Percentiles rank a stretch among this genome's conserved stretches.
Conservation (phyloP, 37 sponge, comb jelly and placozoan species). For the Agelas oroides region DNA sequence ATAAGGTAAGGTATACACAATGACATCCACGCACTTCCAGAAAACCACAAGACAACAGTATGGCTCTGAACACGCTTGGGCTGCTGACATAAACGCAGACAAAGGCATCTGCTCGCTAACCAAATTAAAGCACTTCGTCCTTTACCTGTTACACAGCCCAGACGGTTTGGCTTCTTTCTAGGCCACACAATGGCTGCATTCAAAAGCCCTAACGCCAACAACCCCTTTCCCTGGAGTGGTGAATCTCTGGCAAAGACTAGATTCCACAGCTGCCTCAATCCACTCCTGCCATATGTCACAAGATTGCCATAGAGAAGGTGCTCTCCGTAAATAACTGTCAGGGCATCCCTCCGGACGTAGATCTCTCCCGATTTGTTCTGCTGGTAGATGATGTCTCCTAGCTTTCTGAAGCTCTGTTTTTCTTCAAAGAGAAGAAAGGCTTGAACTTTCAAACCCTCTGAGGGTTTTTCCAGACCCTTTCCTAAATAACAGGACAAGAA, state of each 20-base stretch:
- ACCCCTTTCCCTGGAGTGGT: conserved; percentile 36
- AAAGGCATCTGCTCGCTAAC: neutral
- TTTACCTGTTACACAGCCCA: conserved; percentile 35
- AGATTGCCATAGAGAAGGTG: conserved; percentile 56
- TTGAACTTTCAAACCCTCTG: conserved; percentile 9
- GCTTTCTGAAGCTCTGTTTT: conserved; percentile 61
- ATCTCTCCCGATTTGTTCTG: conserved; percentile 55
- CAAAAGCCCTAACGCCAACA: conserved; percentile 42
- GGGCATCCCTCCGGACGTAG: conserved; percentile 57
- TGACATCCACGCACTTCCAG: too few species aligned
- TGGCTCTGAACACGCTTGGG: too few species aligned
- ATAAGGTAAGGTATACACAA: too few species aligned
- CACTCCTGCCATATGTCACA: conserved; percentile 54
- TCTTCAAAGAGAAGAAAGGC: conserved; percentile 58
- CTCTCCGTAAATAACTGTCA: conserved; percentile 50
- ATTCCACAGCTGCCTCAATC: conserved; percentile 46
- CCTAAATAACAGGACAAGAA: too few species aligned
- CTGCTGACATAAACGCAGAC: neutral
- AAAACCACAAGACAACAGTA: too few species aligned
- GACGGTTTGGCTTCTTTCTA: conserved; percentile 20
- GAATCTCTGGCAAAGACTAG: conserved; percentile 35
- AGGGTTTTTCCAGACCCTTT: too few species aligned
- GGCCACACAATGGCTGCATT: conserved; percentile 45
- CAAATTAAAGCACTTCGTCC: neutral
- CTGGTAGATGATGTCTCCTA: conserved; percentile 65